phyloP scores from a whole-genome alignment of 2,888 invertebrate genomes.

The Tenthredo distinguenda region DNA sequence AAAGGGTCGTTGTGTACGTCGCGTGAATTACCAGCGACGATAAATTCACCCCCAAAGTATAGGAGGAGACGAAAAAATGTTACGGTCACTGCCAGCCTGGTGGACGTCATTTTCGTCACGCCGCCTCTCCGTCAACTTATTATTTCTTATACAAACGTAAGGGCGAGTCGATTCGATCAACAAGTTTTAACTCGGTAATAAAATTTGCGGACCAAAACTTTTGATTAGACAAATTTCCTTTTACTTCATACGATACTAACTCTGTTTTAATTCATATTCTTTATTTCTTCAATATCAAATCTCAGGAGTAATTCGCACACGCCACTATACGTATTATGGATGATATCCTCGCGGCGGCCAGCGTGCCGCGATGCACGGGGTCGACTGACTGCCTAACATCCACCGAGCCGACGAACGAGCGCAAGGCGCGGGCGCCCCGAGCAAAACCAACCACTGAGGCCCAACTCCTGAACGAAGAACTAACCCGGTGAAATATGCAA shows the following conservation, averaged over 20 bases:
- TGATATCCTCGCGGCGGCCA: constrained; percentile 68
- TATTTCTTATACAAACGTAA: background rate
- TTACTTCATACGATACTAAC: background rate
- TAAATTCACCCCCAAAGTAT: constrained; percentile 39
- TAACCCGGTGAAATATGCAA: constrained; percentile 38
- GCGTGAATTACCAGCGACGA: constrained; percentile 64
- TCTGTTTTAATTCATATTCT: background rate
- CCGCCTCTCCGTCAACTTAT: background rate
- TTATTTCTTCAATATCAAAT: background rate
- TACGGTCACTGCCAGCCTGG: constrained; percentile 59
- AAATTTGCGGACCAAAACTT: background rate
- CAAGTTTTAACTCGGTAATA: background rate
- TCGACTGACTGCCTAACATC: constrained; percentile 70
- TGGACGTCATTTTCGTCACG: constrained; percentile 51
- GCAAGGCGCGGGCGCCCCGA: constrained; percentile 46
- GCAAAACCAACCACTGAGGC: constrained; percentile 18
- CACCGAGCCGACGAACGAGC: constrained; percentile 58
- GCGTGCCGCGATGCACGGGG: constrained; percentile 78
- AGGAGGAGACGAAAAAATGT: constrained; percentile 55
- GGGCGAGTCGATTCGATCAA: background rate
- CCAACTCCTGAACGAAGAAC: constrained; percentile 25
- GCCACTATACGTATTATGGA: constrained; percentile 53
- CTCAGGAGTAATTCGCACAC: constrained; percentile 39
- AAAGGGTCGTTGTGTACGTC: constrained; percentile 84
- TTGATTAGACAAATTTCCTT: background rate